These are phyloP conservation scores for Cyprinus carpio DNA, from an alignment of 2,113 vertebrate species.

Conservation along the genomic window DNA sequence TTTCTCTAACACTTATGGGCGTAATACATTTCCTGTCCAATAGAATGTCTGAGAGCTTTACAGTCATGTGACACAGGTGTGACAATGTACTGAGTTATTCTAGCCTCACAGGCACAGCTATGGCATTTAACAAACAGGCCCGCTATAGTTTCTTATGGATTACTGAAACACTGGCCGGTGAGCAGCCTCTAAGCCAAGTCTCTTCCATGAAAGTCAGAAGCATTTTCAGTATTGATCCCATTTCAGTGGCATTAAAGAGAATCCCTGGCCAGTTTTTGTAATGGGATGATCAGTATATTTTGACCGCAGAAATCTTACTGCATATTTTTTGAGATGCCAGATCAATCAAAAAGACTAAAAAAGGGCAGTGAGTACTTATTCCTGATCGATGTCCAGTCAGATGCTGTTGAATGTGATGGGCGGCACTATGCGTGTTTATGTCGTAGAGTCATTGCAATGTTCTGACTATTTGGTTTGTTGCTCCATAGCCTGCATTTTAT, in stretches of 20 bases:
- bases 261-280: constrained; percentile 11
- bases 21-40: not conserved
- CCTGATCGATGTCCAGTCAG: not conserved
- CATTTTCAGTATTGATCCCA: constrained; percentile 30
- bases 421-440: too few relatives aligned
- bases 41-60: not conserved
- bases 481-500: too few relatives aligned
- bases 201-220: constrained; percentile 24
- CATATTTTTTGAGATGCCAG: constrained; percentile 21
- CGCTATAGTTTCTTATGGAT: constrained; percentile 21
- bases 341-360: constrained; percentile 30
- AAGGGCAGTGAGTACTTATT: constrained; percentile 27
- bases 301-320: not conserved
- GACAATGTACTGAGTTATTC: not conserved
- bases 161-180: constrained; percentile 4
- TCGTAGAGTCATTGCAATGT: too few relatives aligned
- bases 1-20: not conserved
- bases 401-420: too few relatives aligned
- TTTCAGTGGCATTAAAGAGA: constrained; percentile 30
- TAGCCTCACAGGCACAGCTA: not conserved
- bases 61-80: not conserved
- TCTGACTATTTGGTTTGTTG: too few relatives aligned
- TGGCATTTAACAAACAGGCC: constrained; percentile 23
- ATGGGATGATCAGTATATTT: constrained; percentile 25
- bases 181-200: not conserved